Conservation (phyloP, 37 sponge, comb jelly and placozoan genomes). For the Haliclona indistincta region DNA sequence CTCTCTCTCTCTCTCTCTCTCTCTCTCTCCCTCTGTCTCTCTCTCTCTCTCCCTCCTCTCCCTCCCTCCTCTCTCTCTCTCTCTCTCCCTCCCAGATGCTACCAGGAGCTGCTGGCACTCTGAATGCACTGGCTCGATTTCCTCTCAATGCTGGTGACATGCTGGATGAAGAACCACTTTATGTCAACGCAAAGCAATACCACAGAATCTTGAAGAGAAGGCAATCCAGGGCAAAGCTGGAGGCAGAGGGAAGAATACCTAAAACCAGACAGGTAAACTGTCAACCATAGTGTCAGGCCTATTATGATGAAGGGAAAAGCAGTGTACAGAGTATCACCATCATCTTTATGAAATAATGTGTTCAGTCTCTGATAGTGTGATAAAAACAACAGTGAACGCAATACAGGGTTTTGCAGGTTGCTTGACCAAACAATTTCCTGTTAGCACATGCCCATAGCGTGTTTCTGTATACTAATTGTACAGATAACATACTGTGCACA, state of each 20-base stretch:
- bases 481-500: too few species aligned
- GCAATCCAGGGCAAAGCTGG: slow-evolving; percentile 89
- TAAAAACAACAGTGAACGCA: not conserved
- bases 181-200: slow-evolving; percentile 99
- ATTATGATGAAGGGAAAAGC: too few species aligned
- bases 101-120: slow-evolving; percentile 22
- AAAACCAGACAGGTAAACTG: slow-evolving; percentile 90
- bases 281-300: too few species aligned
- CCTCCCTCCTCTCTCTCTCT: not conserved
- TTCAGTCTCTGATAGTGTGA: not conserved
- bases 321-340: too few species aligned
- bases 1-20: not conserved
- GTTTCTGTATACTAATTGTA: too few species aligned
- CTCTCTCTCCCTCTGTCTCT: too few species aligned
- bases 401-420: not conserved
- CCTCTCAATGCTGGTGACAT: slow-evolving; percentile 35
- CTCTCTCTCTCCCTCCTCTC: not conserved
- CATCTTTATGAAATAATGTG: not conserved
- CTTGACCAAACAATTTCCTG: not conserved
- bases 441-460: not conserved
- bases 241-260: slow-evolving; percentile 93
- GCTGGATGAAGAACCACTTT: slow-evolving; percentile 92
- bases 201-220: slow-evolving; percentile 92
- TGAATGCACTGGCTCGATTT: slow-evolving; percentile 32
- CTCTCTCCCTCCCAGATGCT: slow-evolving; percentile 29